Conservation (phyloP, 2,113 vertebrate species). For the Brevimyrus niger region DNA sequence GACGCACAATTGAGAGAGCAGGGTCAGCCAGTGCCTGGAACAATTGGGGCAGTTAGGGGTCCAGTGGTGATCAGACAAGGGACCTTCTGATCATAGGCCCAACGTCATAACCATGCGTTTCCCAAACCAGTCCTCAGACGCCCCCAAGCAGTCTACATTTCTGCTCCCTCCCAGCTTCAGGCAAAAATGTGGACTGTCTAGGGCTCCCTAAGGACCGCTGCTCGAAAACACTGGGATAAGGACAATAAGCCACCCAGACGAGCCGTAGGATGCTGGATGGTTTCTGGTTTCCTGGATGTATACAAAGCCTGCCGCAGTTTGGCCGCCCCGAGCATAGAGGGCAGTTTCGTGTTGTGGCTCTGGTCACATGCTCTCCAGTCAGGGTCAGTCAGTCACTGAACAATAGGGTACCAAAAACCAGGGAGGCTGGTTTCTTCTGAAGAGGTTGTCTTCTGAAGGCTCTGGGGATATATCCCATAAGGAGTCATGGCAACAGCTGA, state of each 20-base stretch:
- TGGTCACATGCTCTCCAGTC: background rate
- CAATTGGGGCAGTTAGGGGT: background rate
- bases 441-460: background rate
- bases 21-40: background rate
- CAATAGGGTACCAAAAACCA: background rate
- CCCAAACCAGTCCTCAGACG: background rate
- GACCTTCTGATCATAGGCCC: background rate
- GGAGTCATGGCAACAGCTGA: conserved; percentile 10
- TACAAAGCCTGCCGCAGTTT: background rate
- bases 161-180: background rate
- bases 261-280: background rate
- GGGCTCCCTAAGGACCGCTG: background rate
- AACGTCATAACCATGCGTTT: background rate
- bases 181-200: background rate
- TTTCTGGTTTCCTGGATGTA: conserved; percentile 14
- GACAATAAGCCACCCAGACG: background rate
- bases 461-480: background rate
- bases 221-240: background rate
- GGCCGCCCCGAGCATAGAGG: background rate
- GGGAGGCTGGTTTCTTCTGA: background rate
- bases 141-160: background rate
- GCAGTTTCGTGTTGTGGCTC: background rate
- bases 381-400: background rate
- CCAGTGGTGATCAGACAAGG: background rate
- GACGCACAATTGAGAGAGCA: background rate